Conservation (phyloP, 2,888 invertebrate species). For the Didymodactylos carnosus region DNA sequence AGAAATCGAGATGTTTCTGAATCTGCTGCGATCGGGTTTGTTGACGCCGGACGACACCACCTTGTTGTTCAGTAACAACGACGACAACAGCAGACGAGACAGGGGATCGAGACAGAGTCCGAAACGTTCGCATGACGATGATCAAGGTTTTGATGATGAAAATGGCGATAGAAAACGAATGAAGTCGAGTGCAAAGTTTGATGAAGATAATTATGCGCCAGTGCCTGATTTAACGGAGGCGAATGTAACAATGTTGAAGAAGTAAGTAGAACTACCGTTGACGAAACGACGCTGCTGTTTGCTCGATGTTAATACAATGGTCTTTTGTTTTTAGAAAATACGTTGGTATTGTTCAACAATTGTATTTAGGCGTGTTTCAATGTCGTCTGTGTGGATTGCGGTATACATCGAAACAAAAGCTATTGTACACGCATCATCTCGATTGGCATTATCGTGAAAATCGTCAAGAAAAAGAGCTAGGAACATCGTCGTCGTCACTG, state of each 20-base stretch:
- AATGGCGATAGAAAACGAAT: background rate
- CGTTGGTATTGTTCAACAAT: constrained; percentile 41
- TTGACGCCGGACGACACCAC: too few relatives aligned
- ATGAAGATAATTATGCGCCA: background rate
- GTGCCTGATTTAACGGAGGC: background rate
- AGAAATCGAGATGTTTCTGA: too few relatives aligned
- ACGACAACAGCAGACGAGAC: background rate
- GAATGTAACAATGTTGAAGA: background rate
- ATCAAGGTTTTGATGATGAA: background rate
- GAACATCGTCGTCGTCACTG: background rate
- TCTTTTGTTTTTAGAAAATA: background rate
- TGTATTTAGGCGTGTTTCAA: constrained; percentile 68
- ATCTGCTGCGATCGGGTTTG: too few relatives aligned
- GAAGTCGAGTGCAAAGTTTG: background rate
- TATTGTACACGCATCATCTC: constrained; percentile 68
- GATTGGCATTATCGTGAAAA: constrained; percentile 78
- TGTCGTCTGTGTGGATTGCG: constrained; percentile 86
- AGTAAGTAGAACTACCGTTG: background rate
- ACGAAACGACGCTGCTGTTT: too few relatives aligned
- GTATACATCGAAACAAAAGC: constrained; percentile 55
- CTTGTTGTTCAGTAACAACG: background rate
- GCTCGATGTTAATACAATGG: too few relatives aligned
- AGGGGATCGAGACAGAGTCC: background rate
- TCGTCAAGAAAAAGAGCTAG: constrained; percentile 10
- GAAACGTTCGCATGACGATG: background rate